Evolutionary conservation across 2,113 vertebrate genomes (phyloP), one percentile per base, ranked within the genome.

Genomic region (Ifrita kowaldi): DNA sequence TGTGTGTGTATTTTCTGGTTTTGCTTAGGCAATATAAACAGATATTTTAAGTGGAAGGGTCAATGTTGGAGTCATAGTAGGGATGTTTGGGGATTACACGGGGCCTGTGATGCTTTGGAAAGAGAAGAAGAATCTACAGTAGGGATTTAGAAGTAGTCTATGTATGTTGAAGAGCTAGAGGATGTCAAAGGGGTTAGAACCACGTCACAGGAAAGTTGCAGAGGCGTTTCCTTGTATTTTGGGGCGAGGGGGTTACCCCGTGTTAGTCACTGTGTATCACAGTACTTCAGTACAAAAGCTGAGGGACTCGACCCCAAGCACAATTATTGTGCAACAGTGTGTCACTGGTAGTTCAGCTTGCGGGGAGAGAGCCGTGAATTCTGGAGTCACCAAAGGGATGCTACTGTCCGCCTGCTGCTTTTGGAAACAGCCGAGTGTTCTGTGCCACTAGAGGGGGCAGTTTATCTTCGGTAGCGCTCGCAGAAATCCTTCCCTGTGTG

Each of bases 401-500:
- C 47, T 10, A 1, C 24, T 16, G 32, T 13, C n/a, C 37, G 1
- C 3, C 35, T 3, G 3, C 13, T 3, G 44, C 53, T 44, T 42
- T 3, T 41, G 67, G 56, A 21, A 56, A 4, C 16, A 22, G 37
- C 16, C 14, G 6, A 16, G 41, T 22, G n/a, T 5, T 55, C 28
- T 37, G 8, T 62, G 44, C 91, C 95, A 39, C 95, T 77, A 95
- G 95, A 94, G 91, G 96, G 88, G 52, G 94, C n/a, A 27, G 23
- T 9, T 75, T 27, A 17, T 70, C 52, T 35, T 74, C 33, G 22
- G 4, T 4, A 50, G 4, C 33, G 3, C 30, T 64, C 56, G 10
- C 21, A n/a, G 41, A 50, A 37, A 42, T 30, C 11, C 12, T 47
- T 59, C 37, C 1, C 0, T 7, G 0, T 16, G 3, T 14, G 2